Evolutionary conservation across 2,113 vertebrate species (phyloP), one percentile per base, ranked within the genome.

Genomic region (Malurus elegans): DNA sequence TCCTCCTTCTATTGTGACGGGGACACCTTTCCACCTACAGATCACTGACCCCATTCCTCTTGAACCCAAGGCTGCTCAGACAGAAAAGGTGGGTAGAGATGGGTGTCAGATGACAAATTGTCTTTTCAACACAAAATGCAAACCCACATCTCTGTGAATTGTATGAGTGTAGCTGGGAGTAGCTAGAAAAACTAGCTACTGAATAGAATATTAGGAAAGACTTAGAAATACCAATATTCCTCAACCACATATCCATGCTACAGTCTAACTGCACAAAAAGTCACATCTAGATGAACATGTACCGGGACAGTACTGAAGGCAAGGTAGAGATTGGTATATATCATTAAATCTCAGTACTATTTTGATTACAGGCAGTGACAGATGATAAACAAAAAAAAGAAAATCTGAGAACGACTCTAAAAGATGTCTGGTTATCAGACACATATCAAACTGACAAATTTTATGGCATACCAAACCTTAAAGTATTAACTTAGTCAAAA

Each of bases 201-300:
- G 48, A 85, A 65, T 4, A 25, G 24, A 89, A 38, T 23, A 54
- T 75, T 48, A 92, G 60, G 40, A 80, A 75, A 74, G 8, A 85
- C 71, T 7, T 32, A 36, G n/a, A 84, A 67, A 71, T 48, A 54
- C 24, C 34, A 45, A 21, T 42, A 65, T 69, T 90, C 26, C 38
- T 88, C 67, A 81, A 34, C 51, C 57, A 40, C 9, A 13, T 79
- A 75, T 61, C 73, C 60, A 78, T 19, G 40, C 26, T 51, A 26
- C 28, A 66, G 40, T 51, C 38, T 50, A 60, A 70, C 32, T 79
- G 65, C 36, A 90, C 32, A 44, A 89, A 19, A 92, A 42, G 19
- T 40, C 74, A 51, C 24, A 47, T 6, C 12, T 21, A 54, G 40
- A 51, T 60, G 32, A 89, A 62, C 10, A 7, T 0, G 0, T 18